Evolutionary conservation across 2,797 vertebrate genomes (phyloP).

Genomic region (Alauda arvensis): DNA sequence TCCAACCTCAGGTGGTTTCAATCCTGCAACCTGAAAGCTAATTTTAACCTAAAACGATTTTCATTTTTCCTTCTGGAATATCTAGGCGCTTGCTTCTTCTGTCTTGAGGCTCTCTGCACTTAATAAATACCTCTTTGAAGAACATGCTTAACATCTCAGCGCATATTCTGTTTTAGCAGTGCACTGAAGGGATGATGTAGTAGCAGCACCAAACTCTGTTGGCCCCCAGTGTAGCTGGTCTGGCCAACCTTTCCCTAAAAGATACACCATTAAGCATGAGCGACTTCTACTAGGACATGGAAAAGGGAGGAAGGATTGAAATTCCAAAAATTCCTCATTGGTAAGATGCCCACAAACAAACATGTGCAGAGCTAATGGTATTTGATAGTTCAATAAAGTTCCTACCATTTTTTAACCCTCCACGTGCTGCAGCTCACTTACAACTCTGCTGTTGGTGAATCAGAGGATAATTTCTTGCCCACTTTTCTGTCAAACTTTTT

Average conservation of each 20-base stretch:
- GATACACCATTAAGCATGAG: fast-evolving
- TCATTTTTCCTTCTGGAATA: constrained; percentile 5
- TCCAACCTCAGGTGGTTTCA: not conserved
- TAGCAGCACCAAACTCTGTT: not conserved
- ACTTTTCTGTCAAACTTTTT: not conserved
- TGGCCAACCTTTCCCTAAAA: not conserved
- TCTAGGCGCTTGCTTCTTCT: not conserved
- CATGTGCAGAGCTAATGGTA: fast-evolving
- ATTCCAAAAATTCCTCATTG: not conserved
- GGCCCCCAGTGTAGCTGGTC: not conserved
- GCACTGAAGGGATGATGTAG: not conserved
- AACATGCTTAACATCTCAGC: constrained; percentile 1
- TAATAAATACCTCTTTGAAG: constrained; percentile 24
- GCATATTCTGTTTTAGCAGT: not conserved
- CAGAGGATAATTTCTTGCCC: not conserved
- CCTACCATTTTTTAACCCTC: not conserved
- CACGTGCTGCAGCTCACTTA: not conserved
- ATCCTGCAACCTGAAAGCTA: not conserved
- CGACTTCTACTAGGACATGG: not conserved
- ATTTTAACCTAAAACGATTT: not conserved
- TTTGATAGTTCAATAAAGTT: not conserved
- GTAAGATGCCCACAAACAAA: not conserved
- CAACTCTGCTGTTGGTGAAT: not conserved
- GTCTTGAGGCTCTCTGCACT: not conserved
- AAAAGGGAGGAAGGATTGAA: not conserved